Percentiles rank a stretch among this genome's conserved stretches.
Evolutionary conservation across 2,888 invertebrate genomes (phyloP).

Genomic region (Melinaea marsaeus): DNA sequence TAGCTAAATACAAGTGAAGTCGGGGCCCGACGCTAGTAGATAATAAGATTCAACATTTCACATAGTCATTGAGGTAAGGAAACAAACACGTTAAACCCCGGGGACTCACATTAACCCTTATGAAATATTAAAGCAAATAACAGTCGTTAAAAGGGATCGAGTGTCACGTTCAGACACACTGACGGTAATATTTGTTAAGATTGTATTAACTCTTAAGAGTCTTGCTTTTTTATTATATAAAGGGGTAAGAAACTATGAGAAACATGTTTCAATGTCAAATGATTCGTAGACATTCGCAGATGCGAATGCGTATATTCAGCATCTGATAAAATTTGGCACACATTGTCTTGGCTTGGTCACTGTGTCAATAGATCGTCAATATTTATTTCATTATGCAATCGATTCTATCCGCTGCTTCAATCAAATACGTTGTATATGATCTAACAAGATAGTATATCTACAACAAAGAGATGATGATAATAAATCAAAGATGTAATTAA

Average conservation of each 20-base stretch:
- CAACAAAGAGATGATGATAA: too few relatives aligned
- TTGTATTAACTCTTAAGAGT: background rate
- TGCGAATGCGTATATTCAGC: background rate
- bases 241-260: background rate
- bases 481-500: too few relatives aligned
- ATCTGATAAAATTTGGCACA: too few relatives aligned
- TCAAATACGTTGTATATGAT: too few relatives aligned
- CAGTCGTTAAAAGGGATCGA: slow-evolving; percentile 12
- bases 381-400: too few relatives aligned
- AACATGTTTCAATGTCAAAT: too few relatives aligned
- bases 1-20: background rate
- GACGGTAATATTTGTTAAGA: slow-evolving; percentile 1
- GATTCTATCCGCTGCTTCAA: too few relatives aligned
- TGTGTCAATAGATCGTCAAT: too few relatives aligned
- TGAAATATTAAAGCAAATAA: slow-evolving; percentile 20
- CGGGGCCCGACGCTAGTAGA: background rate
- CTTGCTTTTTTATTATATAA: background rate
- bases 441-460: too few relatives aligned
- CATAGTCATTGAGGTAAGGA: slow-evolving; percentile 1
- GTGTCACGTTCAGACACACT: slow-evolving; percentile 3
- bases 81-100: slow-evolving; percentile 1
- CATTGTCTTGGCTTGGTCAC: too few relatives aligned
- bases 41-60: background rate
- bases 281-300: too few relatives aligned
- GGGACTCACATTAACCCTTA: slow-evolving; percentile 16